These are phyloP conservation scores for Mustela nigripes DNA, from an alignment of 2,113 vertebrate species.

Conservation along the genomic window DNA sequence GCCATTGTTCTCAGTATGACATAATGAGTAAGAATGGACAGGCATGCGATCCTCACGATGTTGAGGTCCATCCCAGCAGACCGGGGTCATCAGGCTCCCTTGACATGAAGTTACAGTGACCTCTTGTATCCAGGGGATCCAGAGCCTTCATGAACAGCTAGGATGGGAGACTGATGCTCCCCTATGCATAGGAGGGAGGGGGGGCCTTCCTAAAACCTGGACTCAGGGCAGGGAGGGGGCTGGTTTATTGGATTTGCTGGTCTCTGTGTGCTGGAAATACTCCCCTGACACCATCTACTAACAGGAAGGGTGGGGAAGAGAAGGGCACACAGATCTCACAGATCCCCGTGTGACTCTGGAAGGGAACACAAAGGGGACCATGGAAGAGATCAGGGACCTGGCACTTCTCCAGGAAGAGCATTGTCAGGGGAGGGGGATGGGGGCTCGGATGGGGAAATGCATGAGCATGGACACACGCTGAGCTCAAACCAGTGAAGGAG, in stretches of 20 bases:
- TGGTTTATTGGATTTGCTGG: neutral
- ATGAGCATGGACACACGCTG: neutral
- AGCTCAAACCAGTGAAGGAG: no score
- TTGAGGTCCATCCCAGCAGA: neutral
- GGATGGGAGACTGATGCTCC: neutral
- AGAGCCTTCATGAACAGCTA: neutral
- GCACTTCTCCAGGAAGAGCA: neutral
- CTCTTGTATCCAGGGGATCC: neutral
- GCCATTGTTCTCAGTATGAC: neutral
- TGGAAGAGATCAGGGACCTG: neutral
- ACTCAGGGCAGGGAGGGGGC: neutral
- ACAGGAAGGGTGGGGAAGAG: neutral
- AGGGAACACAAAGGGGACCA: neutral
- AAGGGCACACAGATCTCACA: accelerated
- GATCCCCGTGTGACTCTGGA: accelerated
- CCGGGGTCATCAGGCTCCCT: neutral
- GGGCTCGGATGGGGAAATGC: neutral
- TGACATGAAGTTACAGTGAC: neutral
- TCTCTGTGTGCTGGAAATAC: neutral
- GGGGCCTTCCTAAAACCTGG: neutral
- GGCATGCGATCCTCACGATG: neutral
- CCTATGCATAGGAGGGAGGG: neutral
- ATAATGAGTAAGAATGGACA: neutral
- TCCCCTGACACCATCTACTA: no score
- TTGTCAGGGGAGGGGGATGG: neutral